phyloP scores from a whole-genome alignment of 2,113 vertebrate species.

The Amazona vittata region DNA sequence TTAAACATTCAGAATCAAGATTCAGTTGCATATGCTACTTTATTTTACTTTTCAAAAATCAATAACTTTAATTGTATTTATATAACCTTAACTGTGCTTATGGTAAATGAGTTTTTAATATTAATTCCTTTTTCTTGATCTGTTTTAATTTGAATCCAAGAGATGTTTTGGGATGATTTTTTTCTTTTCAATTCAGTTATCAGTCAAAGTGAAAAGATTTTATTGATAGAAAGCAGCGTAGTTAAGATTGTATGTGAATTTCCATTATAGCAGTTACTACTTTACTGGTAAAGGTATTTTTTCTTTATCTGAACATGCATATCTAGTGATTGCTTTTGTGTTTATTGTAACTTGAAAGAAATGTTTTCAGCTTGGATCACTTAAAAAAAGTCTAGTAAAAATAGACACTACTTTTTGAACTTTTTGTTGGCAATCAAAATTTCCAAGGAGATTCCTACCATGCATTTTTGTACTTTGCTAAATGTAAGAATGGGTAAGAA shows the following conservation, averaged over 20 bases:
- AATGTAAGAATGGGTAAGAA: not conserved
- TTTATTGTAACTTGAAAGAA: not conserved
- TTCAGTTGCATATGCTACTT: not conserved
- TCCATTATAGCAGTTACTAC: not conserved
- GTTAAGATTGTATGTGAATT: not conserved
- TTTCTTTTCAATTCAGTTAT: not conserved
- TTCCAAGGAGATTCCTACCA: not conserved
- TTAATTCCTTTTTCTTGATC: not conserved
- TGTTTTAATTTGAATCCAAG: not conserved
- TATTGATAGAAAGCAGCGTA: not conserved
- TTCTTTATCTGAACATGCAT: fast-evolving
- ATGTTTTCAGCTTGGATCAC: not conserved
- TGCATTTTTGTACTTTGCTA: not conserved
- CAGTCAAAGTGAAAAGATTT: not conserved
- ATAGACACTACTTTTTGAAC: not conserved
- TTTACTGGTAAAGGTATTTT: not conserved
- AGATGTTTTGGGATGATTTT: not conserved
- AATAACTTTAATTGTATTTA: not conserved
- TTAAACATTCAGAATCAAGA: not conserved
- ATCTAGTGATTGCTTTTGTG: not conserved
- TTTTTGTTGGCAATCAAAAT: not conserved
- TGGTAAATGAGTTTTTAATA: not conserved
- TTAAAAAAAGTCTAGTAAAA: not conserved
- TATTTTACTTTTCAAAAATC: not conserved
- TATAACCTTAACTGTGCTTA: not conserved